Evolutionary conservation across 2,113 vertebrate species (phyloP).

Genomic region (Periophthalmus modestus): DNA sequence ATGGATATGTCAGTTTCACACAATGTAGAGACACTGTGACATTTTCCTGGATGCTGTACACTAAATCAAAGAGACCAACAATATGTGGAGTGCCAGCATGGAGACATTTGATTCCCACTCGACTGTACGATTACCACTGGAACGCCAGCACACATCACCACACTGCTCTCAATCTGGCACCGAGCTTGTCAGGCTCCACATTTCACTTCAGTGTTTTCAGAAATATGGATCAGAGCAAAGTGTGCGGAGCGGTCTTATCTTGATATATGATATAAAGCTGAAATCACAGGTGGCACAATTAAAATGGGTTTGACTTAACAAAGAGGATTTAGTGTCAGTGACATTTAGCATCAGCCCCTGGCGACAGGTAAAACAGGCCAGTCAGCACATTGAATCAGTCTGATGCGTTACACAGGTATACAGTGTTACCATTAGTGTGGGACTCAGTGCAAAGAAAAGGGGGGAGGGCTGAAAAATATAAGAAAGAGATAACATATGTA

Average conservation of each 20-base stretch:
- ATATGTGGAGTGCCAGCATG: constrained; percentile 66
- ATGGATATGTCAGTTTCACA: constrained; percentile 70
- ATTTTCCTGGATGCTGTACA: constrained; percentile 70
- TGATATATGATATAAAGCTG: constrained; percentile 46
- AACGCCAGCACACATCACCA: constrained; percentile 69
- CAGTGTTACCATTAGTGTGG: constrained; percentile 1
- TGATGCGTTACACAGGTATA: constrained; percentile 29
- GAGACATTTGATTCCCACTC: constrained; percentile 74
- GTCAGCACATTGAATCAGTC: constrained; percentile 85
- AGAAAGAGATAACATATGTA: background rate
- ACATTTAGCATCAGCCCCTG: constrained; percentile 93
- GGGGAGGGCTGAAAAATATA: background rate
- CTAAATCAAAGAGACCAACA: constrained; percentile 74
- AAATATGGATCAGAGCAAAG: constrained; percentile 41
- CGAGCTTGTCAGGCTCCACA: constrained; percentile 61
- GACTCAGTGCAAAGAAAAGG: constrained; percentile 27
- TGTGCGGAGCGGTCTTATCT: constrained; percentile 37
- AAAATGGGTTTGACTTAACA: constrained; percentile 72
- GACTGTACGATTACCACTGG: constrained; percentile 63
- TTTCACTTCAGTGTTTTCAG: constrained; percentile 63
- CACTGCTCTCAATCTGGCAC: constrained; percentile 57
- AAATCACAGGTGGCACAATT: constrained; percentile 73
- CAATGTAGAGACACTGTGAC: constrained; percentile 60
- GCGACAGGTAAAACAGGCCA: constrained; percentile 88
- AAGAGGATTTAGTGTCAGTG: constrained; percentile 82